Evolutionary conservation across 1,140 invertebrate genomes (phyloP), one percentile per base, ranked within the genome.

Genomic region (Hycleus phaleratus): DNA sequence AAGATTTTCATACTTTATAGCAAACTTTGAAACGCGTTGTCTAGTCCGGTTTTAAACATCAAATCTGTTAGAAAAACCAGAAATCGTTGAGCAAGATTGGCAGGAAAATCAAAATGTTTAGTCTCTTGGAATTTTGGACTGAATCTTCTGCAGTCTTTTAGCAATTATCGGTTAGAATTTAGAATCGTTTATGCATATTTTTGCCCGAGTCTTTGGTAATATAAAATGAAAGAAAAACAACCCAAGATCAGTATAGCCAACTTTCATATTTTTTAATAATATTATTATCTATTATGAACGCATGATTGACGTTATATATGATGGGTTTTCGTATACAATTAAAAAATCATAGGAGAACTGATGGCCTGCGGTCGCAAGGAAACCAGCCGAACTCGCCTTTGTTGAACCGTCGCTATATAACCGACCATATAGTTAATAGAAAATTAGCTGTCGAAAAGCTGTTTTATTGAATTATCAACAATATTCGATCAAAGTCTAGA

Each of bases 221-320:
- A 46, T 45, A 53, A 44, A 53, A 53, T 32, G 32, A 26, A 42
- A n/a, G 38, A 46, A 46, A 53, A 42, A 46, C 51, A 42, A 9
- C 43, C 51, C n/a, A 45, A 46, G 43, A 25, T 4, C 18, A 43
- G 7, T 32, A 45, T 46, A 52, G 47, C 39, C 42, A 38, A 46
- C 46, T 38, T 25, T 18, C 42, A 43, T 43, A 43, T 52, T 32
- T 32, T 18, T 32, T 5, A 53, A 45, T 53, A 53, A 53, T 53
- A 53, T 53, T 53, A 53, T 53, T 53, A 53, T 53, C 42, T 53
- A 53, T 53, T 53, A 53, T 53, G 43, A 53, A 53, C 51, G 51
- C 51, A 53, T 53, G 51, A 53, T 53, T 53, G 51, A 45, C 51
- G 51, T 39, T 53, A 53, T 53, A 53, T 53, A 45, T 44, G 50